phyloP scores from a whole-genome alignment of 2,888 invertebrate species.

The Galeruca laticollis region DNA sequence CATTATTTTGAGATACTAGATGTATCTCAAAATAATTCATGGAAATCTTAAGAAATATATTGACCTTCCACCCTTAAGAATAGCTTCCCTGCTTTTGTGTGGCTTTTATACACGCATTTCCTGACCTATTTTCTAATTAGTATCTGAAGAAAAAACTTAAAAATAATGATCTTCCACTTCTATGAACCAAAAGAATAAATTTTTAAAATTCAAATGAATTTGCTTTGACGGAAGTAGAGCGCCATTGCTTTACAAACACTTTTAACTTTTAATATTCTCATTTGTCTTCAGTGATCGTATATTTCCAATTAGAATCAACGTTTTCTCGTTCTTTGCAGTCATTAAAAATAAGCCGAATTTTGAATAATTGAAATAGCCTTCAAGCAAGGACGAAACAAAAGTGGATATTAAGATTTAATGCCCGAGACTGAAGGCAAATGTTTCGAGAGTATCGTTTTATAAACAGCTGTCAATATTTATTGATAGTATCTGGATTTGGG shows the following conservation, averaged over 20 bases:
- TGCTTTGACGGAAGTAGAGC: not conserved
- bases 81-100: too few species aligned
- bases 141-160: too few species aligned
- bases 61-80: too few species aligned
- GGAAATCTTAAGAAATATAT: too few species aligned
- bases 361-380: slow-evolving; percentile 6
- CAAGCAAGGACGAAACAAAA: not conserved
- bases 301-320: slow-evolving; percentile 1
- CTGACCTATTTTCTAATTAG: too few species aligned
- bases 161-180: not conserved
- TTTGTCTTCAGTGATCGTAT: slow-evolving; percentile 6
- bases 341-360: not conserved
- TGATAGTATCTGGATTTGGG: too few species aligned
- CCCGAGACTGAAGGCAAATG: not conserved
- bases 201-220: not conserved
- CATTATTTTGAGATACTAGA: too few species aligned
- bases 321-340: not conserved
- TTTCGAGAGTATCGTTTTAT: not conserved
- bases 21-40: too few species aligned
- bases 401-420: not conserved
- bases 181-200: not conserved
- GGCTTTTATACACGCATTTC: too few species aligned
- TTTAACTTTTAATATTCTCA: slow-evolving; percentile 5
- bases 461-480: too few species aligned
- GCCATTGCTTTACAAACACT: slow-evolving; percentile 2